Evolutionary conservation across 1,140 invertebrate species (phyloP), one percentile per base, ranked within the genome.

Genomic region (Drosophila funebris): DNA sequence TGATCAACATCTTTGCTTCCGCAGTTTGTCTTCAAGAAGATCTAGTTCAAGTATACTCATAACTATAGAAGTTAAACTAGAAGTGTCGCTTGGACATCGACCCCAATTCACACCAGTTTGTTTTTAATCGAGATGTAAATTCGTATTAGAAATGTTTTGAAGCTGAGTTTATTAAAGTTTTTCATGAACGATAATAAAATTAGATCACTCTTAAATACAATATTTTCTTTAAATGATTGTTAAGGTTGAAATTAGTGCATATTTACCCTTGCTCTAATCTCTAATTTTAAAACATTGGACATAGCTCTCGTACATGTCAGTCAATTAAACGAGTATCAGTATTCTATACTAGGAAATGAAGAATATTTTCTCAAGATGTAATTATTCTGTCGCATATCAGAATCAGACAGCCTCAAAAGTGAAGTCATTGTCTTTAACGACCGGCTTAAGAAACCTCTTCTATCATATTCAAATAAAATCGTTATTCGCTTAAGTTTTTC

Each of bases 21-120:
- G 82, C 62, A 72, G 36, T 53, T 44, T 54, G 37, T 62, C 46
- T 14, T 14, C 31, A 76, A 78, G 78, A 73, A 84, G 69, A 81
- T 77, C 81, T 87, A 87, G 81, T 87, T 85, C 82, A 85, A 75
- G 77, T 66, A 4, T 22, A 44, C 13, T 24, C 14, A 8, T 22
- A 48, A 33, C 58, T 24, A 52, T 44, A 37, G 60, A 63, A 54
- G 39, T 39, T 57, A 16, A 48, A 53, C 68, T 67, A 66, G 79
- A 83, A 78, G 22, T 11, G 14, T 20, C 24, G 70, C 33, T 39
- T 73, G 52, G 24, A 41, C 48, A 73, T 57, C 24, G 31, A 69
- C 16, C 48, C 57, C 56, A 39, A 67, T 36, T 27, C 33, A 50
- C 4, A 16, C 4, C 36, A 57, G 67, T 58, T 53, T 44, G 57